Evolutionary conservation across 2,888 invertebrate species (phyloP).

Genomic region (Ornithoptera priamus): DNA sequence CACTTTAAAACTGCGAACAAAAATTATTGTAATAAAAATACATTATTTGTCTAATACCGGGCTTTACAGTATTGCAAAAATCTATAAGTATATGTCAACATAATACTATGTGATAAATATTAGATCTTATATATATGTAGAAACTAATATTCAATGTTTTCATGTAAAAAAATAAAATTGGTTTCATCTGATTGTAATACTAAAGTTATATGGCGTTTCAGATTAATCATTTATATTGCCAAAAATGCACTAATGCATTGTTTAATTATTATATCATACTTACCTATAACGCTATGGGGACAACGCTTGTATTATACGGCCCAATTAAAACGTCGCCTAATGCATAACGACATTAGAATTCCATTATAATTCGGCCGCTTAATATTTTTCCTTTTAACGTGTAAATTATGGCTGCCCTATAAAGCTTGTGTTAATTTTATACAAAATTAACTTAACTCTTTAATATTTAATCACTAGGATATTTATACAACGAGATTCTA

Average conservation of each 20-base stretch:
- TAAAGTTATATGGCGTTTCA: slow-evolving; percentile 1
- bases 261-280: not conserved
- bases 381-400: not conserved
- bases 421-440: slow-evolving; percentile 9
- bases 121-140: no score
- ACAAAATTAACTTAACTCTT: slow-evolving; percentile 2
- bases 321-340: not conserved
- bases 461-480: slow-evolving; percentile 3
- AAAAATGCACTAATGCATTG: not conserved
- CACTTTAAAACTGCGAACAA: not conserved
- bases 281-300: not conserved
- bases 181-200: not conserved
- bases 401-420: slow-evolving; percentile 6
- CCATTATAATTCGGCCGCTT: not conserved
- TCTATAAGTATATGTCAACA: no score
- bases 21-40: no score
- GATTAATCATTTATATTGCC: not conserved
- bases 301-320: not conserved
- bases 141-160: not conserved
- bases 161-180: slow-evolving; percentile 25
- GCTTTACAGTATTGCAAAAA: no score
- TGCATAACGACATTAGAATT: not conserved
- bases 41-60: no score
- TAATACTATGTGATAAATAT: no score
- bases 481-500: slow-evolving; percentile 30